A percentile compares a stretch with the other conserved stretches of the same genome.
These are phyloP conservation scores for Platycheirus rosarum DNA, from an alignment of 2,888 invertebrate genomes.

Conservation along the genomic window DNA sequence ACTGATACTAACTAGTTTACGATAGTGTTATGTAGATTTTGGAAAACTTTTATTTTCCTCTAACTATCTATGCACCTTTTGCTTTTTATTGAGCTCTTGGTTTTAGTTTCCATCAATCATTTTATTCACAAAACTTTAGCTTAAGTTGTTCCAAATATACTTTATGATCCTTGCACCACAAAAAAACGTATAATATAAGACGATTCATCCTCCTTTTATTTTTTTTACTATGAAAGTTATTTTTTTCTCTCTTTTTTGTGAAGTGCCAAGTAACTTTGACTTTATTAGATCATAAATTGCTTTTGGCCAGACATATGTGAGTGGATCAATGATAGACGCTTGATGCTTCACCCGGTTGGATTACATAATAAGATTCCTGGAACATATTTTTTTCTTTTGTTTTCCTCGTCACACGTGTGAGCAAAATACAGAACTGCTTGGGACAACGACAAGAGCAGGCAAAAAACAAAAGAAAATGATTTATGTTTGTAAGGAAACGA, in stretches of 20 bases:
- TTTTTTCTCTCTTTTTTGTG: conserved; percentile 8
- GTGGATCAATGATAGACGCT: conserved; percentile 64
- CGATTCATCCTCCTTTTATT: not conserved
- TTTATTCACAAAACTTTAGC: conserved; percentile 18
- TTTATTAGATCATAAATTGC: conserved; percentile 73
- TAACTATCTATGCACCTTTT: not conserved
- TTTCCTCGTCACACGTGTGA: conserved; percentile 31
- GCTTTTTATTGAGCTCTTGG: not conserved
- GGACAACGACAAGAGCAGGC: not conserved
- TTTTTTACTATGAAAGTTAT: not conserved
- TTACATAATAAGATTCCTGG: conserved; percentile 63
- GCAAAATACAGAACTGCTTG: conserved; percentile 3
- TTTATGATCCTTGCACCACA: conserved; percentile 24
- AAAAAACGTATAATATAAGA: conserved; percentile 4
- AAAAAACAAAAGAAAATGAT: conserved; percentile 59
- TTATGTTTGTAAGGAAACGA: conserved; percentile 51
- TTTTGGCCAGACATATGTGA: conserved; percentile 59
- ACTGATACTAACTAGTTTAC: too few relatives aligned
- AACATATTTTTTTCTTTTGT: conserved; percentile 22
- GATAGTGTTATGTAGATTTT: too few relatives aligned
- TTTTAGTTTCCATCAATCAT: conserved; percentile 27
- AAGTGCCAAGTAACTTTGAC: conserved; percentile 68
- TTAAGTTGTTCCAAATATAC: conserved; percentile 21
- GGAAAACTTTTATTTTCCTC: too few relatives aligned
- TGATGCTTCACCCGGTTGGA: conserved; percentile 55